phyloP scores from a whole-genome alignment of 92 coral and sea anemone genomes.

The Bergia puertoricense region DNA sequence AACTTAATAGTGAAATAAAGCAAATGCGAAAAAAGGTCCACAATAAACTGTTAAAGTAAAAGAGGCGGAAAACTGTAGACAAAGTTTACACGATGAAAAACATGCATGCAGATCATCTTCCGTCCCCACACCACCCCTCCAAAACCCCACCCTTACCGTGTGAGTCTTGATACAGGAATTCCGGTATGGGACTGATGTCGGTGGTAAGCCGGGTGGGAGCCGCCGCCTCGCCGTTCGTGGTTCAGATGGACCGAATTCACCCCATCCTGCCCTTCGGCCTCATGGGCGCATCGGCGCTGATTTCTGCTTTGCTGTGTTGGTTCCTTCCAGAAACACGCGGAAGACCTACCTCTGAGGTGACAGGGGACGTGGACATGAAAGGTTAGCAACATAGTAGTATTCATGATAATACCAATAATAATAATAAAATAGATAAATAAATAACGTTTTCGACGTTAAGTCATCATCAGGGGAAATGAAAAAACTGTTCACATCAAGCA shows the following conservation, averaged over 20 bases:
- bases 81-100: no score
- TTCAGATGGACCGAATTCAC: slow-evolving; percentile 71
- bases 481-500: no score
- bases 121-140: no score
- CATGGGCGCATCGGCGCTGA: slow-evolving; percentile 68
- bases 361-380: slow-evolving; percentile 48
- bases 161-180: slow-evolving; percentile 51
- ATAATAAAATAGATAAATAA: no score
- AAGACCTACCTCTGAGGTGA: slow-evolving; percentile 68
- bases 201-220: slow-evolving; percentile 77
- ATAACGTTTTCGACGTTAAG: no score
- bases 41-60: no score
- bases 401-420: no score
- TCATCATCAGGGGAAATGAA: no score
- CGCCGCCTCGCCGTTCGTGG: slow-evolving; percentile 70
- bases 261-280: slow-evolving; percentile 71
- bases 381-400: not conserved
- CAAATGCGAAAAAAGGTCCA: no score
- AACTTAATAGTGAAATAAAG: no score
- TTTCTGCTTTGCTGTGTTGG: slow-evolving; percentile 74
- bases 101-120: no score
- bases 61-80: no score
- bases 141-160: not conserved
- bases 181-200: slow-evolving; percentile 75
- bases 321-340: slow-evolving; percentile 74